Base-by-base conservation (phyloP, 2,797 vertebrate species). In the Onychomys torridus region DNA sequence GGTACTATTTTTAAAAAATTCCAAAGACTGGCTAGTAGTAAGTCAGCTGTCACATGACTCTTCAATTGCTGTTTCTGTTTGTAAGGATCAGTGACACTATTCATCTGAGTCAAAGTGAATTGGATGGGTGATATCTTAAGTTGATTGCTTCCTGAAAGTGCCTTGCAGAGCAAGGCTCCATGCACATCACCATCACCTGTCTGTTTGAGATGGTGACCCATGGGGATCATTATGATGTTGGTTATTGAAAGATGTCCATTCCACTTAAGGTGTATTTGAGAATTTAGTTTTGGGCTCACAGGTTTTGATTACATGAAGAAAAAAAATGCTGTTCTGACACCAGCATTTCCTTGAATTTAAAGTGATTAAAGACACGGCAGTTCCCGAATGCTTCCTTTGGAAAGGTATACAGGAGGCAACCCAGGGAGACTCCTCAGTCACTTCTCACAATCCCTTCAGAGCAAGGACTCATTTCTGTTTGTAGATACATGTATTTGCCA, bases 111-210 rank as follows among this genome's bases (percentile, higher is more conserved):
- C 75, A 76, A 49, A 65, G 55, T n/a, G 87, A 91, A 78, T 63
- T 88, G 79, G 79, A 81, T 40, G 27, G 81, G 37, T 57, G 79
- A 73, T 78, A n/a, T 81, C 91, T 81, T 89, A 63, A 67, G 46
- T 49, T 71, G 84, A 91, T 84, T 87, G 93, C 84, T 96, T 96
- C 79, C 87, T 95, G 91, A 86, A 89, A 93, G 76, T 73, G 40
- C 37, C 93, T 77, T 32, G 55, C 71, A 37, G n/a, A 76, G 19
- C 67, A 43, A 3, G 57, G 17, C 59, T 84, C 49, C 61, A n/a
- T 43, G 94, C 32, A 52, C 0, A 0, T 69, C 6, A n/a, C 63
- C 0, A 0, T 83, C 6, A 52, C 69, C 52, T 82, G 61, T 93
- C 93, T 95, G 13, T 86, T 67, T 96, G 90, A n/a, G 71, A 46